phyloP scores from a whole-genome alignment of 2,888 invertebrate species.

The Celastrina argiolus region DNA sequence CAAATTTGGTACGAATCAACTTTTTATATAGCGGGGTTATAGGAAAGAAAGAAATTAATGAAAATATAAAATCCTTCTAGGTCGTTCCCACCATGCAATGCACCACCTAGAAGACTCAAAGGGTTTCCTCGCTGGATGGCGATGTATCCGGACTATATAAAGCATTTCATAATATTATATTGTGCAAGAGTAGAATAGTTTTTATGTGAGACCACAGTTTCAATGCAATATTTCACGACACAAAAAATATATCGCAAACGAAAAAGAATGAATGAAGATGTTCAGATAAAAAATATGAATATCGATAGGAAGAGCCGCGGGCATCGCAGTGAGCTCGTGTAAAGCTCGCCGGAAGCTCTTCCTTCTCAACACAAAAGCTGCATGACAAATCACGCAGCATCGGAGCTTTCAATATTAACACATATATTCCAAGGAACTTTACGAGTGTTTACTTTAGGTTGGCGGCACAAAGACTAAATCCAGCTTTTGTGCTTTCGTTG shows the following conservation, averaged over 20 bases:
- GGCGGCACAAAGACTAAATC: constrained; percentile 69
- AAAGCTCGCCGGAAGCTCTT: constrained; percentile 66
- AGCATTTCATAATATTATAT: background rate
- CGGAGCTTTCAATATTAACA: constrained; percentile 48
- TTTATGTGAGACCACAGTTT: background rate
- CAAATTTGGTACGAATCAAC: too few species aligned
- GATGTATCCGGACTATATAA: too few species aligned
- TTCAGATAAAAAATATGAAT: constrained; percentile 48
- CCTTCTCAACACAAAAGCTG: constrained; percentile 71
- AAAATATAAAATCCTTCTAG: too few species aligned
- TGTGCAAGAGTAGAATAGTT: background rate
- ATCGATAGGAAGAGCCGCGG: constrained; percentile 65
- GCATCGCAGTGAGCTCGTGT: constrained; percentile 45
- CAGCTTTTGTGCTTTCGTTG: constrained; percentile 58
- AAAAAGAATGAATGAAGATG: constrained; percentile 27
- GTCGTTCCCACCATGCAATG: too few species aligned
- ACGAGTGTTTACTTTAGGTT: constrained; percentile 70
- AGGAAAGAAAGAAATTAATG: too few species aligned
- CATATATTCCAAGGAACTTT: constrained; percentile 50
- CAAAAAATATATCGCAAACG: background rate
- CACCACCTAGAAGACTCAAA: too few species aligned
- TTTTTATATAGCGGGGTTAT: too few species aligned
- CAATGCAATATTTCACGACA: constrained; percentile 1
- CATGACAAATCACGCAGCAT: constrained; percentile 67
- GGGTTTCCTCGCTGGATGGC: too few species aligned